These are phyloP conservation scores for Ridgeia piscesae DNA, from an alignment of 1,140 invertebrate species.

Conservation along the genomic window DNA sequence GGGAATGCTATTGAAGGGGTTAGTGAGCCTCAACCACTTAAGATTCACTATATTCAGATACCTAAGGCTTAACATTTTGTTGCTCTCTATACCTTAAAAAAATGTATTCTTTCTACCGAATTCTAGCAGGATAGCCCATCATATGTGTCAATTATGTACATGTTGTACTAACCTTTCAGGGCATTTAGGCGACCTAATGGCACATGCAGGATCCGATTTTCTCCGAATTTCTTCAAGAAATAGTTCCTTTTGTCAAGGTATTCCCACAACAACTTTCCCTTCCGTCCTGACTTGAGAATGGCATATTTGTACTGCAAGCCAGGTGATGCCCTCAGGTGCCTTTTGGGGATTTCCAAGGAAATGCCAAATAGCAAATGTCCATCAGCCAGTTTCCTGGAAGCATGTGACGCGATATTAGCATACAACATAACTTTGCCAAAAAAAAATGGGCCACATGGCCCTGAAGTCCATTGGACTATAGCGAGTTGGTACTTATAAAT, in stretches of 20 bases:
- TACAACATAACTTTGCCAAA: not conserved
- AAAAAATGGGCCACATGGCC: too few species aligned
- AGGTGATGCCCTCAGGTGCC: not conserved
- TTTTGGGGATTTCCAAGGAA: not conserved
- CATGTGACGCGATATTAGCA: not conserved
- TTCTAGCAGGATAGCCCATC: not conserved
- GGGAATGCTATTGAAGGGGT: too few species aligned
- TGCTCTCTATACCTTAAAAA: too few species aligned
- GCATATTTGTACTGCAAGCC: not conserved
- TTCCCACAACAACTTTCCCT: not conserved
- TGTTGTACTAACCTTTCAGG: not conserved
- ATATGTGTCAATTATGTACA: not conserved
- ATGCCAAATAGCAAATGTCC: not conserved
- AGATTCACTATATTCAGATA: too few species aligned
- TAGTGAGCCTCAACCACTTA: too few species aligned
- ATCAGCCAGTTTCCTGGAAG: not conserved
- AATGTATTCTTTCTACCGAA: too few species aligned
- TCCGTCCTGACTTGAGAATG: not conserved
- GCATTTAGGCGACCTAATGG: not conserved
- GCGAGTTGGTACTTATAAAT: too few species aligned
- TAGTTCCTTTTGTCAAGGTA: not conserved
- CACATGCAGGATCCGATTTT: not conserved
- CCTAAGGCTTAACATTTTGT: too few species aligned
- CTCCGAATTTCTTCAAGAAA: not conserved
- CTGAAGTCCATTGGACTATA: too few species aligned